A percentile compares a stretch with the other conserved stretches of the same genome.
phyloP scores from a whole-genome alignment of 2,888 invertebrate species.

The Gibbula magus region DNA sequence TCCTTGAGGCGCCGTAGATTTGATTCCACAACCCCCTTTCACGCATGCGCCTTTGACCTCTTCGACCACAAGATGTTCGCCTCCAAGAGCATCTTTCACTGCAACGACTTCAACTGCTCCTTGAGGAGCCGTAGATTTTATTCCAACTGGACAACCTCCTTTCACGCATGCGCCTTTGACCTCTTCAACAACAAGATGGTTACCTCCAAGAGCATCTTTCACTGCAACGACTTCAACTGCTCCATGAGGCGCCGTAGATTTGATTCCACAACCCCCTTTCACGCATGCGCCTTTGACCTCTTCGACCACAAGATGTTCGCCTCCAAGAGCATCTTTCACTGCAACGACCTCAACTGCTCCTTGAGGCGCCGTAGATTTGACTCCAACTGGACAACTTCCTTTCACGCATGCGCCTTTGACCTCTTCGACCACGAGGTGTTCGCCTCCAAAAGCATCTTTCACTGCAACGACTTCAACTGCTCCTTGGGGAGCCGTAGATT shows the following conservation, averaged over 20 bases:
- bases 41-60: not conserved
- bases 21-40: not conserved
- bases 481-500: no score
- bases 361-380: not conserved
- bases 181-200: not conserved
- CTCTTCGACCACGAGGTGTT: no score
- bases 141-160: not conserved
- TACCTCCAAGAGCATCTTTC: not conserved
- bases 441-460: no score
- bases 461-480: no score
- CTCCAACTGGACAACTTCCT: no score
- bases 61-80: not conserved
- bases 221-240: not conserved
- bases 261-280: not conserved
- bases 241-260: not conserved
- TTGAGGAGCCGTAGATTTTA: not conserved
- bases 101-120: not conserved
- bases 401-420: no score
- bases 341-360: not conserved
- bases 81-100: not conserved
- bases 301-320: not conserved
- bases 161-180: not conserved
- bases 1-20: not conserved
- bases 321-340: not conserved
- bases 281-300: not conserved